Base-by-base conservation (phyloP, 1,140 invertebrate species). In the Lordiphosa mommai region DNA sequence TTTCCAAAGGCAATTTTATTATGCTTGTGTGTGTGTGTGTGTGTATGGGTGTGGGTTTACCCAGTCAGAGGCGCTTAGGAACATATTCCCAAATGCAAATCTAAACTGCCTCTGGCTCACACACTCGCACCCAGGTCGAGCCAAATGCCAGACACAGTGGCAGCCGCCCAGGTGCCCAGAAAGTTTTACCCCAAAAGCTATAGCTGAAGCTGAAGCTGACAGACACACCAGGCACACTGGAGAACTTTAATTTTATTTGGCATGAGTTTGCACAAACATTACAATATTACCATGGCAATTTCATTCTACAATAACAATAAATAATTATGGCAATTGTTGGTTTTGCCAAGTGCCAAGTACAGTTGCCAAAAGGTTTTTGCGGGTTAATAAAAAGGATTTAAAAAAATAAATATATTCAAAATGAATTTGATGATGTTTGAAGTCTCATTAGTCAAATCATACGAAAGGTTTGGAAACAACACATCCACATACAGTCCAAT, bases 161-260 rank as follows among this genome's bases (percentile, higher is more conserved):
- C 20, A 43, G n/a, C 10, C 14, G 2, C 7, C 17, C 17, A 33
- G 13, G 27, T 27, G 48, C 41, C 38, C 49, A 32, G 48, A 65
- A 63, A 63, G 59, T 66, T 66, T 48, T 20, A 27, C 32, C 63
- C 40, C 17, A 12, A 27, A 43, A 66, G 57, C 63, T 66, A 52
- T 57, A 66, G 63, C 58, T 66, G 61, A 65, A 53, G 63, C 63
- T 63, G 61, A 66, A 66, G 63, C 66, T 66, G 34, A 29, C n/a
- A 33, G 27, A 23, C 32, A 38, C 16, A 29, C n/a, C 5, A n/a
- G 29, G 30, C 14, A 65, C 20, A 23, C 20, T 36, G 49, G 32
- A 43, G 69, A 77, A 80, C 73, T 77, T 77, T 77, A 77, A 73
- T 77, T 80, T 80, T 72, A 77, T 77, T 80, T 73, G 61, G 55